phyloP scores from a whole-genome alignment of 2,888 invertebrate species.

The Loripinus fragilis region DNA sequence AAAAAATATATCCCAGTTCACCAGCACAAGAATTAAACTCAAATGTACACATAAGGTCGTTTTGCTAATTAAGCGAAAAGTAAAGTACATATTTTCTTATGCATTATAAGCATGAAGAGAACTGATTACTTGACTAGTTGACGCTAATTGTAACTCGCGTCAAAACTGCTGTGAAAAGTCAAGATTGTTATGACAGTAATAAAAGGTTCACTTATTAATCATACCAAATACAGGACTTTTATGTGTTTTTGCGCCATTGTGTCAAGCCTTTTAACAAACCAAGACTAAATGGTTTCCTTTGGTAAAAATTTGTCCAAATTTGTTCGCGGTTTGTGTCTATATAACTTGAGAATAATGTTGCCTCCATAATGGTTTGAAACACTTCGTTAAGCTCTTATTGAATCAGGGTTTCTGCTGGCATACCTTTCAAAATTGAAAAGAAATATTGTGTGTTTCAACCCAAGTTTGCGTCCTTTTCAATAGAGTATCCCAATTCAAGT shows the following conservation, averaged over 20 bases:
- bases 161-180: not conserved
- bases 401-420: not conserved
- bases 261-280: not conserved
- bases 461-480: too few species aligned
- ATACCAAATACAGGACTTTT: not conserved
- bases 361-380: not conserved
- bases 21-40: too few species aligned
- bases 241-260: not conserved
- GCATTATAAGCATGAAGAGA: too few species aligned
- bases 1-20: too few species aligned
- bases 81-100: too few species aligned
- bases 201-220: not conserved
- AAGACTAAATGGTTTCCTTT: not conserved
- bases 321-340: not conserved
- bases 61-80: too few species aligned
- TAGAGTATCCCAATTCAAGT: too few species aligned
- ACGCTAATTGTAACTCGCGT: too few species aligned
- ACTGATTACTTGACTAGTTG: too few species aligned
- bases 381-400: not conserved
- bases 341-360: not conserved
- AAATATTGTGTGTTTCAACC: not conserved
- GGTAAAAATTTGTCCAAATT: not conserved
- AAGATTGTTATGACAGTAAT: not conserved
- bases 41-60: too few species aligned
- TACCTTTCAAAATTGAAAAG: constrained; percentile 1